A percentile compares a stretch with the other conserved stretches of the same genome.
These are phyloP conservation scores for Chrysomela aeneicollis DNA, from an alignment of 2,888 invertebrate species.

Conservation along the genomic window DNA sequence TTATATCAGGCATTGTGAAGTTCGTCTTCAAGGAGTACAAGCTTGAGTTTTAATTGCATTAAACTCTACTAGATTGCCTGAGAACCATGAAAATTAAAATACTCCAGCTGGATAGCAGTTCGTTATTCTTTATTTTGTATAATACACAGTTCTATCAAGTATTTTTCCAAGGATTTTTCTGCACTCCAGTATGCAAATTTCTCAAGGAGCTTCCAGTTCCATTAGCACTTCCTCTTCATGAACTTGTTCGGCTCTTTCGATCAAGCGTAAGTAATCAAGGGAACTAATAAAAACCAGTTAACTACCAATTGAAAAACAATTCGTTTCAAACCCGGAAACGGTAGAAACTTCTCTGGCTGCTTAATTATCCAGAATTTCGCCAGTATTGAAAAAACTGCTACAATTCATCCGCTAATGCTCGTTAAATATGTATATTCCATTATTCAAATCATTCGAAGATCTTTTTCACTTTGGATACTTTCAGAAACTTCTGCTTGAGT, in stretches of 20 bases:
- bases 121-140: no score
- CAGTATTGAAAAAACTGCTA: neutral
- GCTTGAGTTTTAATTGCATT: no score
- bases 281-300: slow-evolving; percentile 11
- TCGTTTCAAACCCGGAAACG: neutral
- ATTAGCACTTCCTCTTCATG: neutral
- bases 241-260: slow-evolving; percentile 4
- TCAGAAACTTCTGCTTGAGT: slow-evolving; percentile 39
- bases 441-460: slow-evolving; percentile 37
- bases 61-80: no score
- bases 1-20: no score
- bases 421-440: slow-evolving; percentile 38
- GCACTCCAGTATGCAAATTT: neutral
- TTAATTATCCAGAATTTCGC: neutral
- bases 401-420: slow-evolving; percentile 15
- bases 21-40: no score
- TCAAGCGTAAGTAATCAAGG: slow-evolving; percentile 13
- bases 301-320: neutral
- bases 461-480: slow-evolving; percentile 37
- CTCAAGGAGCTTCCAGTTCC: neutral
- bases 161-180: neutral
- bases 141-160: no score
- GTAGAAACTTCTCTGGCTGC: slow-evolving; percentile 6
- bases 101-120: no score
- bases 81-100: no score